Percentiles rank a stretch among this genome's conserved stretches.
Evolutionary conservation across 2,797 vertebrate species (phyloP).

Genomic region (Taeniopygia guttata): DNA sequence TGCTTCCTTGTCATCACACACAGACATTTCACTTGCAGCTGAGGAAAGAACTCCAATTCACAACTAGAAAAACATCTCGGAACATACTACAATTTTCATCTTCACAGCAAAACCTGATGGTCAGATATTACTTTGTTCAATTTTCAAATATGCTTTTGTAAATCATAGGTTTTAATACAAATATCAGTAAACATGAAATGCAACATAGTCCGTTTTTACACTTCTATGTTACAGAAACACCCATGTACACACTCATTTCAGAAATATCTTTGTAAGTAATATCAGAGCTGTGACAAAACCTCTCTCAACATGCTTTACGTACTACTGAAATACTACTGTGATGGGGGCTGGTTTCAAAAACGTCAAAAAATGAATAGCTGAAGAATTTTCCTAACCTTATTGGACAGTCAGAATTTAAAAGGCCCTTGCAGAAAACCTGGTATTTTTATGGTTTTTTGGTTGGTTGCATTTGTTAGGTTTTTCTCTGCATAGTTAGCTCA

Average conservation of each 20-base stretch:
- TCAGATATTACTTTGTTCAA: not conserved
- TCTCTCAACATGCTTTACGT: not conserved
- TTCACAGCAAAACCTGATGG: not conserved
- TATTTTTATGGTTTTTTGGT: not conserved
- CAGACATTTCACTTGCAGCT: not conserved
- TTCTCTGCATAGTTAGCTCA: not conserved
- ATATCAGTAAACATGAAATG: not conserved
- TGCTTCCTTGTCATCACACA: accelerated
- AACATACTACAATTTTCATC: not conserved
- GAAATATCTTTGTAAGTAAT: not conserved
- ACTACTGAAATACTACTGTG: not conserved
- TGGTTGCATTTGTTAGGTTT: not conserved
- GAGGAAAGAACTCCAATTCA: not conserved
- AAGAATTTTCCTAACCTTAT: not conserved
- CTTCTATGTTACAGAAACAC: not conserved
- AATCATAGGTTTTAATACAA: not conserved
- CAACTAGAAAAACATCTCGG: not conserved
- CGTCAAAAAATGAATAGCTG: not conserved
- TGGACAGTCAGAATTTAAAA: not conserved
- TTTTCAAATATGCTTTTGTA: not conserved
- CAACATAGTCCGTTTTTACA: not conserved
- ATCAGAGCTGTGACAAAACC: not conserved
- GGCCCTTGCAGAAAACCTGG: not conserved
- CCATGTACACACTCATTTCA: not conserved
- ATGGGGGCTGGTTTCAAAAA: not conserved